Conservation (phyloP, 1,140 invertebrate genomes). For the Scaptodrosophila lebanonensis region DNA sequence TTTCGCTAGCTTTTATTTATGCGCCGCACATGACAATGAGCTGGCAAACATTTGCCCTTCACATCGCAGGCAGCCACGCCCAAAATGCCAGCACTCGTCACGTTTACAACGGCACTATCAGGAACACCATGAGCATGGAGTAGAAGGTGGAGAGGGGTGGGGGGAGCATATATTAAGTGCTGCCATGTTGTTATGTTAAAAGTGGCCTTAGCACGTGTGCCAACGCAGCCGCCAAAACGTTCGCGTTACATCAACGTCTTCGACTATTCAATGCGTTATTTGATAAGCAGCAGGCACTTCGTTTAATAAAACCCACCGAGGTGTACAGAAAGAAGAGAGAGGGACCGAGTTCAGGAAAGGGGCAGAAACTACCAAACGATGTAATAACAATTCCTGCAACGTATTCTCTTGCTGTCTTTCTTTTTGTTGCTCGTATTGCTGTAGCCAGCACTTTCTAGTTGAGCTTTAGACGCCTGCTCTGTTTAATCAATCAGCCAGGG, state of each 20-base stretch:
- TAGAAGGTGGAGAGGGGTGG: conserved; percentile 1
- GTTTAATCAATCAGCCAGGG: conserved; percentile 73
- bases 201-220: conserved; percentile 70
- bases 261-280: conserved; percentile 8
- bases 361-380: conserved; percentile 39
- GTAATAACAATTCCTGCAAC: conserved; percentile 68
- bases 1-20: conserved; percentile 35
- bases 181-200: conserved; percentile 67
- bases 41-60: conserved; percentile 11
- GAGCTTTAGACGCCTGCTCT: conserved; percentile 40
- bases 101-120: conserved; percentile 15
- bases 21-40: conserved; percentile 69
- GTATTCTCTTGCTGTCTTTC: conserved; percentile 22
- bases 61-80: conserved; percentile 28
- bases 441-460: conserved; percentile 24
- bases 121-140: conserved; percentile 11
- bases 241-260: conserved; percentile 4
- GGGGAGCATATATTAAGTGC: conserved; percentile 61
- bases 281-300: conserved; percentile 22
- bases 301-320: conserved; percentile 12
- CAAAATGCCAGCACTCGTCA: conserved; percentile 60
- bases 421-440: conserved; percentile 3
- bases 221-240: conserved; percentile 16
- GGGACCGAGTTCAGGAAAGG: neutral
- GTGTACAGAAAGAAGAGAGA: conserved; percentile 27